Conservation (phyloP, 2,888 invertebrate species). For the Atrina japonica region DNA sequence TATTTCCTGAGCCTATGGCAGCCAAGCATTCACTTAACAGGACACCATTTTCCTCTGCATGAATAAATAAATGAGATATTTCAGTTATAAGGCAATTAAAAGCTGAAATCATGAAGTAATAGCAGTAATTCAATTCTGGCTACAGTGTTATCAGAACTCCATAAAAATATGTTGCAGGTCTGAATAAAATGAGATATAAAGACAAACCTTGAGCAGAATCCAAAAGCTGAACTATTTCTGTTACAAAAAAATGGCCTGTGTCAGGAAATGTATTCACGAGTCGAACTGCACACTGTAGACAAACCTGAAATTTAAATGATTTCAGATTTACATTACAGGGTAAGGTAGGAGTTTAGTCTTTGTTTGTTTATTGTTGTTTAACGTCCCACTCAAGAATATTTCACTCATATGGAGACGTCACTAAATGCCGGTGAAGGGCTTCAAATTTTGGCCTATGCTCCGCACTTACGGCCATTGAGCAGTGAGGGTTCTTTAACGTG, state of each 20-base stretch:
- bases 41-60: conserved; percentile 59
- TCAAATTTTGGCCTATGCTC: too few species aligned
- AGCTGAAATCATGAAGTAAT: too few species aligned
- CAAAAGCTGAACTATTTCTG: conserved; percentile 65
- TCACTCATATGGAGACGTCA: too few species aligned
- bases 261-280: conserved; percentile 77
- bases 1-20: conserved; percentile 86
- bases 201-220: conserved; percentile 58
- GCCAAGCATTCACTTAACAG: conserved; percentile 88
- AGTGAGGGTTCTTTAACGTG: too few species aligned
- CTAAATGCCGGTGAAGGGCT: too few species aligned
- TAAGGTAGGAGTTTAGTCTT: too few species aligned
- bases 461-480: too few species aligned
- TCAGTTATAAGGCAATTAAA: neutral
- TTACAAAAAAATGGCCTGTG: conserved; percentile 68
- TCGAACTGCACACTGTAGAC: conserved; percentile 78
- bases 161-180: neutral
- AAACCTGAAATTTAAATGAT: conserved; percentile 51
- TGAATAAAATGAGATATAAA: neutral
- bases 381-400: too few species aligned
- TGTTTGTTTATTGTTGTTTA: too few species aligned
- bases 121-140: too few species aligned
- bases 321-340: too few species aligned
- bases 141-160: too few species aligned
- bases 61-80: conserved; percentile 12